Percentiles rank a stretch among this genome's conserved stretches.
phyloP scores from a whole-genome alignment of 2,113 vertebrate genomes.

The Clarias magur region DNA sequence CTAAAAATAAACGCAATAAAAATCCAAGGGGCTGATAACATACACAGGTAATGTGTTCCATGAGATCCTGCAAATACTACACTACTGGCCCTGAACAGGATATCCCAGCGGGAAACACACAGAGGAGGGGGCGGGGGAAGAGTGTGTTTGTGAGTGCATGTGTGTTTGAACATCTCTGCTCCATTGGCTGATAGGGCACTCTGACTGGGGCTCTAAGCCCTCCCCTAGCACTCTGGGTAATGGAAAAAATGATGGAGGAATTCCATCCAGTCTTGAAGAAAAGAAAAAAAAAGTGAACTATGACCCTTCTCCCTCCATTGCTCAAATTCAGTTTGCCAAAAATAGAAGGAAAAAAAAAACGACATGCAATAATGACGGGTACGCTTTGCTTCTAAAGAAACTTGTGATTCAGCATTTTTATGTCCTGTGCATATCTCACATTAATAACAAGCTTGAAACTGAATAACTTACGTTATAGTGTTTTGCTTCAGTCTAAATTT shows the following conservation, averaged over 20 bases:
- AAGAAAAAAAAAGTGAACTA: conserved; percentile 83
- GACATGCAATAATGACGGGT: background rate
- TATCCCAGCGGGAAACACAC: conserved; percentile 68
- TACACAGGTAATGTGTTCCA: conserved; percentile 65
- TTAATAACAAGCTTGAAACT: background rate
- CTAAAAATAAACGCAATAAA: conserved; percentile 62
- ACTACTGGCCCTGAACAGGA: conserved; percentile 63
- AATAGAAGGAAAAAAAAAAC: conserved; percentile 70
- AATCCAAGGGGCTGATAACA: conserved; percentile 65
- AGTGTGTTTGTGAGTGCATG: conserved; percentile 44
- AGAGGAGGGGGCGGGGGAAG: conserved; percentile 29
- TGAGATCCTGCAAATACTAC: conserved; percentile 68
- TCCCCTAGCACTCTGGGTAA: conserved; percentile 73
- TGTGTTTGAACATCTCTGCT: conserved; percentile 37
- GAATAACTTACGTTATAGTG: background rate
- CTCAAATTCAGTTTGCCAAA: conserved; percentile 72
- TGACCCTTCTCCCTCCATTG: conserved; percentile 73
- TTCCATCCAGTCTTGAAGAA: conserved; percentile 81
- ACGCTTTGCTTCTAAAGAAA: background rate
- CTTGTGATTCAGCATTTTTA: conserved; percentile 51
- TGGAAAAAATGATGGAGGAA: conserved; percentile 86
- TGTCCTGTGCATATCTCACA: background rate
- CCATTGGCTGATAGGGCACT: conserved; percentile 62
- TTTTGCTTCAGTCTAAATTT: conserved; percentile 37
- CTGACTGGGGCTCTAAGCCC: conserved; percentile 63